phyloP scores from a whole-genome alignment of 1,140 invertebrate species.

The Hypothenemus hampei region DNA sequence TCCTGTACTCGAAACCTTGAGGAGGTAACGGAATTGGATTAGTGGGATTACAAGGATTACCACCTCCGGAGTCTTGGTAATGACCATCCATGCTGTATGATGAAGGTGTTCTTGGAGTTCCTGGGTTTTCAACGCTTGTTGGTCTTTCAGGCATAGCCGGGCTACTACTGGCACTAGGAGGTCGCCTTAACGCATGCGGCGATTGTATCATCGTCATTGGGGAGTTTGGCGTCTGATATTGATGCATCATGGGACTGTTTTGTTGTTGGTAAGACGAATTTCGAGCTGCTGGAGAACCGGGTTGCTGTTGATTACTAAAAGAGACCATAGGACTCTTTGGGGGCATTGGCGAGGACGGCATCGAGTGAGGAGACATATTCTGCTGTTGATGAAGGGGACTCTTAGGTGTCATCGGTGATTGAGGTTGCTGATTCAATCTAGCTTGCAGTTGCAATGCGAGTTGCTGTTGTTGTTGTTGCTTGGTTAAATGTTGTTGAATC shows the following conservation, averaged over 20 bases:
- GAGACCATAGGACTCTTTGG: conserved; percentile 39
- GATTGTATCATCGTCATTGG: conserved; percentile 56
- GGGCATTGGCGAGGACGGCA: conserved; percentile 50
- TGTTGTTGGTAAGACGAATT: conserved; percentile 56
- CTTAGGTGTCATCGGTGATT: conserved; percentile 51
- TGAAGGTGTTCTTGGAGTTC: no score
- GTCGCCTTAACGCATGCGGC: conserved; percentile 52
- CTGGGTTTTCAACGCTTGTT: conserved; percentile 55
- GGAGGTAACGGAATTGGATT: conserved; percentile 51
- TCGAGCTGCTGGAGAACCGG: conserved; percentile 59
- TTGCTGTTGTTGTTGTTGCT: conserved; percentile 55
- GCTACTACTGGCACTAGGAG: conserved; percentile 52
- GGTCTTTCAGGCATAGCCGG: conserved; percentile 54
- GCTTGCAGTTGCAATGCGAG: conserved; percentile 49
- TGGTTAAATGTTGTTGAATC: conserved; percentile 44
- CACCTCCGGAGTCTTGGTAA: conserved; percentile 32
- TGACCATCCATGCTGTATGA: conserved; percentile 29
- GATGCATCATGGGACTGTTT: conserved; percentile 52
- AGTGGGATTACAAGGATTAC: conserved; percentile 46
- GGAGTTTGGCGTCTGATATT: conserved; percentile 51
- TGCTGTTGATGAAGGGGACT: conserved; percentile 45
- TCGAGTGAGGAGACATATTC: conserved; percentile 52
- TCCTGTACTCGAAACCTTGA: conserved; percentile 52
- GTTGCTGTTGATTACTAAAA: conserved; percentile 46
- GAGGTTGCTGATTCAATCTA: conserved; percentile 36